Percentiles rank a stretch among this genome's conserved stretches.
phyloP scores from a whole-genome alignment of 1,140 invertebrate genomes.

The Monochamus saltuarius region DNA sequence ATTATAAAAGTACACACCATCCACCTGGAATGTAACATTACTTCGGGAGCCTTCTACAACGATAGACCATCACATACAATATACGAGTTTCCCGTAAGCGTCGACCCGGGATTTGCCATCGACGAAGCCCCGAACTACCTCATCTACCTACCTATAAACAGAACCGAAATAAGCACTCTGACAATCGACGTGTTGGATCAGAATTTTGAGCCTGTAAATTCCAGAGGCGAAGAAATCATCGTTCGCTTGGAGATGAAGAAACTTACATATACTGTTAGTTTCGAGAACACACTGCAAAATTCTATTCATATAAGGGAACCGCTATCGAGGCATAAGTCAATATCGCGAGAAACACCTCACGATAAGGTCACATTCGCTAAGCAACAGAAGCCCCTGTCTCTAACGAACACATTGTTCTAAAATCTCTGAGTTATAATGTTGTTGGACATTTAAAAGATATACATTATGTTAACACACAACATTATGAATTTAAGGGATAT shows the following conservation, averaged over 20 bases:
- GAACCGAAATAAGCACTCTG: constrained; percentile 25
- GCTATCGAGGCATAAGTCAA: too few relatives aligned
- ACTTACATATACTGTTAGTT: too few relatives aligned
- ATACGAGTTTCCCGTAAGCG: constrained; percentile 27
- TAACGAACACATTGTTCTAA: too few relatives aligned
- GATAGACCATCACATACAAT: constrained; percentile 24
- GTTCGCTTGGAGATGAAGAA: constrained; percentile 21
- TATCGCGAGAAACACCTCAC: too few relatives aligned
- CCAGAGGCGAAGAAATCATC: constrained; percentile 30
- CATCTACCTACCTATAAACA: constrained; percentile 27
- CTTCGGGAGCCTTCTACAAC: constrained; percentile 24
- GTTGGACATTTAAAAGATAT: too few relatives aligned
- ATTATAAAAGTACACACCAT: constrained; percentile 32
- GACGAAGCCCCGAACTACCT: constrained; percentile 22
- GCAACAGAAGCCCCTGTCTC: too few relatives aligned
- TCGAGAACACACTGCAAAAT: too few relatives aligned
- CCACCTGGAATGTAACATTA: constrained; percentile 29
- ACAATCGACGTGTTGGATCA: constrained; percentile 32
- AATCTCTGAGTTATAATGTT: too few relatives aligned
- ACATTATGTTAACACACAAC: too few relatives aligned
- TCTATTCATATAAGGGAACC: too few relatives aligned
- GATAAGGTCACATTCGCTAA: too few relatives aligned
- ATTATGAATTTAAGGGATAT: neutral
- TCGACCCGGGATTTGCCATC: constrained; percentile 29
- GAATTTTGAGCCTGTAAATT: constrained; percentile 30